Evolutionary conservation across 2,113 vertebrate species (phyloP).

Genomic region (Piprites chloris): DNA sequence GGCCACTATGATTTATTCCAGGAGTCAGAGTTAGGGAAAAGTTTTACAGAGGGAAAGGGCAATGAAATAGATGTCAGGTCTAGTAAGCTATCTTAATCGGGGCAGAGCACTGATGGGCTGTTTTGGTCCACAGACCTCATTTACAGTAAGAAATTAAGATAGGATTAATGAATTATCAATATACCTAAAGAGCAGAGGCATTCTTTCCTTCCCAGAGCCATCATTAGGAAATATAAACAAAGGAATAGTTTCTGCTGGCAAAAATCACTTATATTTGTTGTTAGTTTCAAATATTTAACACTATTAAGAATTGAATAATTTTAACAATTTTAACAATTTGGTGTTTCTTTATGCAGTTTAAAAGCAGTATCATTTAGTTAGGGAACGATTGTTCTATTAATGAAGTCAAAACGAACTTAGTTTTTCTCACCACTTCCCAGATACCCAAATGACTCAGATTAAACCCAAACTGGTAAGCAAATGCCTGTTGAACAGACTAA

Average conservation of each 20-base stretch:
- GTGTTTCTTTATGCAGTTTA: background rate
- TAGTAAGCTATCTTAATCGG: background rate
- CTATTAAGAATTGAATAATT: background rate
- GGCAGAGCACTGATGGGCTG: background rate
- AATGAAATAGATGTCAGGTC: background rate
- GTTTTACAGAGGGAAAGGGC: background rate
- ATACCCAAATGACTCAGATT: background rate
- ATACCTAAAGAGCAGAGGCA: background rate
- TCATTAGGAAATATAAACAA: background rate
- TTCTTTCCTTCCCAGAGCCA: background rate
- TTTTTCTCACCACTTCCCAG: background rate
- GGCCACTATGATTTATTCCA: slow-evolving; percentile 15
- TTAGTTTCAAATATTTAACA: background rate
- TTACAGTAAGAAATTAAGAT: background rate
- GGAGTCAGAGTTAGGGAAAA: background rate
- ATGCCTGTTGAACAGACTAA: background rate
- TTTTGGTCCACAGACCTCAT: background rate
- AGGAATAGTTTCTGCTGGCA: background rate
- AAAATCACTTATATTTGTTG: background rate
- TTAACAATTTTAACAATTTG: background rate
- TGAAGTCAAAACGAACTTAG: background rate
- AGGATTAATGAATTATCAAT: background rate
- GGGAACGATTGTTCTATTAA: background rate
- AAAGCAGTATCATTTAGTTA: background rate
- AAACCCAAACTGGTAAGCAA: background rate